phyloP scores from a whole-genome alignment of 2,113 vertebrate genomes.

The Catharus fuscescens region DNA sequence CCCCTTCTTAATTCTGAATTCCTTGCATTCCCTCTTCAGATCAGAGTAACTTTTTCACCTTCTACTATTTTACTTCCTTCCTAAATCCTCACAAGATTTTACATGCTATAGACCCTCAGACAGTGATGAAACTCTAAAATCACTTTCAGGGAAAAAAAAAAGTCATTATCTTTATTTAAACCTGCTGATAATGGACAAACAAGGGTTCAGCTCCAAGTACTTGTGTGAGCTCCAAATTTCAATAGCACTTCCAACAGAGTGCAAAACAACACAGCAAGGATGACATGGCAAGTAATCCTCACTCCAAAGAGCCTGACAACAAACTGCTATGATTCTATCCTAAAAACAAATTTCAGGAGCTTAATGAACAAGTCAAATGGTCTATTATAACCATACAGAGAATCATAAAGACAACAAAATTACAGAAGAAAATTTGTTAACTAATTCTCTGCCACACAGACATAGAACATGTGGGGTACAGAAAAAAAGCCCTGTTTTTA shows the following conservation, averaged over 20 bases:
- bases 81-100: background rate
- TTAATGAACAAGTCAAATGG: background rate
- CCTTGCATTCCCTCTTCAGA: background rate
- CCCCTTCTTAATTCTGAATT: background rate
- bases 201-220: background rate
- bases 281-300: background rate
- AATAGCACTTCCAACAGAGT: background rate
- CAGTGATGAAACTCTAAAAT: background rate
- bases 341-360: background rate
- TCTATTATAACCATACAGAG: background rate
- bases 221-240: background rate
- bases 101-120: background rate
- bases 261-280: background rate
- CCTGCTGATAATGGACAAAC: background rate
- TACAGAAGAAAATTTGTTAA: background rate
- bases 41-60: background rate
- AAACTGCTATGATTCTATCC: background rate
- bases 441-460: background rate
- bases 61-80: background rate
- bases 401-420: background rate
- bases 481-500: background rate
- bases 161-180: background rate
- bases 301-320: background rate
- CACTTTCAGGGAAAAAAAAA: background rate
- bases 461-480: rapidly evolving